Percentiles rank a stretch among this genome's conserved stretches.
Conservation (phyloP, 1,140 invertebrate genomes). For the Zaprionus gabonicus region DNA sequence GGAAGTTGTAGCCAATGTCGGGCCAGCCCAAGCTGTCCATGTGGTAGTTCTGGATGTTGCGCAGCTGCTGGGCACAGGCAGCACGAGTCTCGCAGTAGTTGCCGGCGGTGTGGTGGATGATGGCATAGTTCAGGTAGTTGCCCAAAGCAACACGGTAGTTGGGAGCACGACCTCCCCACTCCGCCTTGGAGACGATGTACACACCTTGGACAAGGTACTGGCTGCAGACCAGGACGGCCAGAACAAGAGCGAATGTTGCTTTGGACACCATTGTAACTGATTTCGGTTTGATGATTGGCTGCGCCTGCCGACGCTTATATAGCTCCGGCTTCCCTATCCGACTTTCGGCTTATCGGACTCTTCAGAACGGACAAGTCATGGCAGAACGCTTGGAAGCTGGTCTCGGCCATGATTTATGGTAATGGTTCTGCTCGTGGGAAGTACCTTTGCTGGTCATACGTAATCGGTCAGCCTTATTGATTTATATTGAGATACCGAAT, state of each 20-base stretch:
- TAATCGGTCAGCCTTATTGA: background rate
- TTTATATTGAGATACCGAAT: background rate
- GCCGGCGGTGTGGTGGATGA: slow-evolving; percentile 89
- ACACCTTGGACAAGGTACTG: slow-evolving; percentile 56
- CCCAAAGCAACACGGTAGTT: slow-evolving; percentile 79
- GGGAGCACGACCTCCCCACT: slow-evolving; percentile 87
- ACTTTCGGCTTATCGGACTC: background rate
- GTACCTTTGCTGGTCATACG: background rate
- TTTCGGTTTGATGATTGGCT: slow-evolving; percentile 2
- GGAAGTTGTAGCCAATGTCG: slow-evolving; percentile 89
- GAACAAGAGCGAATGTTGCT: slow-evolving; percentile 33
- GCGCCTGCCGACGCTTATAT: slow-evolving; percentile 21
- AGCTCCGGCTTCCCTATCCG: background rate
- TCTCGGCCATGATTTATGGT: slow-evolving; percentile 1
- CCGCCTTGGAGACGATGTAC: slow-evolving; percentile 84
- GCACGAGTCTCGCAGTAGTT: slow-evolving; percentile 85
- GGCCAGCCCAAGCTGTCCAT: slow-evolving; percentile 87
- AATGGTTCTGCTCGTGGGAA: background rate
- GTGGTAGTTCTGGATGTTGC: slow-evolving; percentile 86
- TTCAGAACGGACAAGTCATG: slow-evolving; percentile 1
- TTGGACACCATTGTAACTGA: slow-evolving; percentile 51
- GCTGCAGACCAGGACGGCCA: slow-evolving; percentile 52
- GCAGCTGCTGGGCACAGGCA: slow-evolving; percentile 85
- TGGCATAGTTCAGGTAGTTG: slow-evolving; percentile 88
- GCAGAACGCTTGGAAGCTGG: background rate